These are phyloP conservation scores for Lepidurus arcticus DNA, from an alignment of 1,140 invertebrate genomes.

Conservation along the genomic window DNA sequence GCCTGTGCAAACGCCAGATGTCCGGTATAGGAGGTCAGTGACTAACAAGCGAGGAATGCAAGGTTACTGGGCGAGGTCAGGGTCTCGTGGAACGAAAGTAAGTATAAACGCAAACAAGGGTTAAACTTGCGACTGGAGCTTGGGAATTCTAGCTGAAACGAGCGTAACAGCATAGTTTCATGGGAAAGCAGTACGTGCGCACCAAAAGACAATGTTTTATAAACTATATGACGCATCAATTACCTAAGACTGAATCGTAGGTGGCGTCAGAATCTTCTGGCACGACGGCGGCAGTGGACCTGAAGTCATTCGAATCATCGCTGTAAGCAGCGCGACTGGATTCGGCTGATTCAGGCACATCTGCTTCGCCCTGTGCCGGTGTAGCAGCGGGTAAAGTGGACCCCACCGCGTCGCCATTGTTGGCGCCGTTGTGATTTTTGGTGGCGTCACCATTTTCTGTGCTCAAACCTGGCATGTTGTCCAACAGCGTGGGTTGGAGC, in stretches of 20 bases:
- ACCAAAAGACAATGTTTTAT: too few species aligned
- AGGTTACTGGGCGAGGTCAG: too few species aligned
- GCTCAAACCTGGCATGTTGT: conserved; percentile 57
- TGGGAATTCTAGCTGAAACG: too few species aligned
- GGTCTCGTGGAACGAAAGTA: too few species aligned
- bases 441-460: conserved; percentile 38
- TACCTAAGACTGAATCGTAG: conserved; percentile 28
- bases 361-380: not conserved
- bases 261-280: conserved; percentile 34
- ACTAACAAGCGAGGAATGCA: too few species aligned
- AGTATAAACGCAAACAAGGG: too few species aligned
- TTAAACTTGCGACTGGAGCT: too few species aligned
- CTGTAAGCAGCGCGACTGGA: conserved; percentile 23
- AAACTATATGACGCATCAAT: not conserved
- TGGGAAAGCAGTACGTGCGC: too few species aligned
- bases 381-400: not conserved
- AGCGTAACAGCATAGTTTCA: too few species aligned
- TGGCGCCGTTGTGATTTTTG: conserved; percentile 23
- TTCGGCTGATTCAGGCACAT: not conserved
- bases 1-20: too few species aligned
- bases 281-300: not conserved
- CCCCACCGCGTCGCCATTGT: conserved; percentile 8
- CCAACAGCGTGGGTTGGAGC: conserved; percentile 71
- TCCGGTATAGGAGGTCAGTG: too few species aligned
- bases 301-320: conserved; percentile 27